phyloP scores from a whole-genome alignment of 2,888 invertebrate genomes.

The Baronia brevicornis region DNA sequence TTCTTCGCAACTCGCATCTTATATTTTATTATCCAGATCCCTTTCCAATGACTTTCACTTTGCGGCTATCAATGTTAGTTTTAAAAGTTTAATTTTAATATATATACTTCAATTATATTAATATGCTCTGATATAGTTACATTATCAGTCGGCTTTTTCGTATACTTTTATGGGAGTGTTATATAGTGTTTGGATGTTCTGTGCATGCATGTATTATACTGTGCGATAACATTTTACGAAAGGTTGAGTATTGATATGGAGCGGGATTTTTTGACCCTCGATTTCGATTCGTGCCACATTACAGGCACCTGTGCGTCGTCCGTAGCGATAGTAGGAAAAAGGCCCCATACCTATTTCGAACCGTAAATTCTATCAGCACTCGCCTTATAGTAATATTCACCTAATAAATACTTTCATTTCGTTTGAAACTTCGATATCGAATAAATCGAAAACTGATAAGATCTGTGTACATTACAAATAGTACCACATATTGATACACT shows the following conservation, averaged over 20 bases:
- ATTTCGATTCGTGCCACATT: constrained; percentile 58
- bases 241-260: constrained; percentile 4
- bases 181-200: neutral
- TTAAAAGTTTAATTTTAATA: too few species aligned
- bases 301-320: constrained; percentile 58
- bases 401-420: constrained; percentile 62
- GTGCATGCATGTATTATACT: neutral
- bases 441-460: constrained; percentile 33
- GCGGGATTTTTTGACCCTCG: constrained; percentile 21
- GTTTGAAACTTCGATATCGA: constrained; percentile 40
- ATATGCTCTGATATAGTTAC: too few species aligned
- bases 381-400: constrained; percentile 56
- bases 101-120: too few species aligned
- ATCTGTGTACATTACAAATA: neutral
- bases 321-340: constrained; percentile 42
- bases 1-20: constrained; percentile 49
- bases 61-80: neutral
- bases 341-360: constrained; percentile 32
- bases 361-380: constrained; percentile 49
- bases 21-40: constrained; percentile 44
- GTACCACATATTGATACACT: too few species aligned
- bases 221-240: constrained; percentile 8
- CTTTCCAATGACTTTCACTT: constrained; percentile 19
- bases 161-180: too few species aligned
- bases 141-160: too few species aligned